Evolutionary conservation across 2,113 vertebrate species (phyloP).

Genomic region (Cyanoliseus patagonus): DNA sequence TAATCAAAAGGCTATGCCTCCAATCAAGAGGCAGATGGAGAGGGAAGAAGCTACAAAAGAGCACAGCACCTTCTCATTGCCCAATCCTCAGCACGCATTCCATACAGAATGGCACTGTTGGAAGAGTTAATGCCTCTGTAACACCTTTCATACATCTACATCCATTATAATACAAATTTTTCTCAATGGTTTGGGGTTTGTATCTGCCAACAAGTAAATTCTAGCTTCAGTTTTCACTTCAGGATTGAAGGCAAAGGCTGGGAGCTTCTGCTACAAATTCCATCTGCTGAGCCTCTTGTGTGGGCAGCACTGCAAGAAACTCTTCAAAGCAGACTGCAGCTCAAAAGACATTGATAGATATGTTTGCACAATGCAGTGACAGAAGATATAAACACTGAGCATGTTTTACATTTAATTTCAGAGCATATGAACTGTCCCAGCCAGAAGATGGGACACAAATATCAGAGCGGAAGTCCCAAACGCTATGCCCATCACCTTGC

Average conservation of each 20-base stretch:
- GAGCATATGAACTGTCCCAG: not conserved
- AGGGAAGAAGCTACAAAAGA: not conserved
- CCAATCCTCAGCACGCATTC: not conserved
- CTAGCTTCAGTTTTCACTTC: not conserved
- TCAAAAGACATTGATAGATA: slow-evolving; percentile 1
- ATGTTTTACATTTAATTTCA: slow-evolving; percentile 1
- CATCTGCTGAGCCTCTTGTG: not conserved
- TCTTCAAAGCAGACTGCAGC: not conserved
- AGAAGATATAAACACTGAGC: not conserved
- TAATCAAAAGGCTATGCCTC: not conserved
- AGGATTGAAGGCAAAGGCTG: not conserved
- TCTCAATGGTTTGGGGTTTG: not conserved
- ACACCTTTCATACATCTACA: not conserved
- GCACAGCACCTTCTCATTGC: not conserved
- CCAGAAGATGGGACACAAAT: not conserved
- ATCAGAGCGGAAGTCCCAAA: not conserved
- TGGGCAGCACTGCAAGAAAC: not conserved
- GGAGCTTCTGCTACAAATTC: not conserved
- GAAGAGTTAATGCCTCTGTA: not conserved
- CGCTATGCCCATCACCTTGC: not conserved
- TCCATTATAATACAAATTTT: not conserved
- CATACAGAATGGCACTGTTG: not conserved
- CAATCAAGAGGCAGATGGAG: not conserved
- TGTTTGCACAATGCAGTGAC: not conserved
- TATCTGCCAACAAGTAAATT: not conserved